phyloP scores from a whole-genome alignment of 2,113 vertebrate species.

The Anoura caudifer region DNA sequence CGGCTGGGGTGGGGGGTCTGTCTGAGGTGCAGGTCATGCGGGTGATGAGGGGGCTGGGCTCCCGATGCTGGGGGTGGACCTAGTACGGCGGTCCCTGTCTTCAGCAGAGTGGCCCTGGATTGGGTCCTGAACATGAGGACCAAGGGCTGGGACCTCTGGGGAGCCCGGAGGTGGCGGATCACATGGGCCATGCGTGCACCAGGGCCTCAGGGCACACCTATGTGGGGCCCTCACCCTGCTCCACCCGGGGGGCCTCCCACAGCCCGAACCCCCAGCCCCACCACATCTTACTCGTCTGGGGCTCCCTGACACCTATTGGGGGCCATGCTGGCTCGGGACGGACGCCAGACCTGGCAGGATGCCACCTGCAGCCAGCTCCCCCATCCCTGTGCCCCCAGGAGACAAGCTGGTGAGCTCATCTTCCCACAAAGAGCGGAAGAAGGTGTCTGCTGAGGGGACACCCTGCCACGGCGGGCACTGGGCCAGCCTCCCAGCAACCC shows the following conservation, averaged over 20 bases:
- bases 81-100: rapidly evolving
- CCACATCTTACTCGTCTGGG: neutral
- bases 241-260: neutral
- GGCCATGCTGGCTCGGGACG: rapidly evolving
- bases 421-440: neutral
- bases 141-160: neutral
- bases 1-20: too few relatives aligned
- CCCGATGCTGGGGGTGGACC: rapidly evolving
- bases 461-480: rapidly evolving
- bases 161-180: neutral
- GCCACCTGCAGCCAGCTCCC: neutral
- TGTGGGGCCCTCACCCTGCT: rapidly evolving
- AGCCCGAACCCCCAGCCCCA: rapidly evolving
- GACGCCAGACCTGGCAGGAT: neutral
- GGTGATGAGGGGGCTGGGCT: too few relatives aligned
- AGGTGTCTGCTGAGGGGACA: rapidly evolving
- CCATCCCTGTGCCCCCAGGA: neutral
- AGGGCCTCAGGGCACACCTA: neutral
- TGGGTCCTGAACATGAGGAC: neutral
- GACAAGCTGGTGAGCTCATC: neutral
- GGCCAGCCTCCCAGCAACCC: neutral
- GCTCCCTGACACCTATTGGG: neutral
- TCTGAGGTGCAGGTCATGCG: too few relatives aligned
- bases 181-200: rapidly evolving
- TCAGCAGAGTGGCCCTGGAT: neutral